Conservation (phyloP, 2,888 invertebrate species). For the Alentia gelatinosa region DNA sequence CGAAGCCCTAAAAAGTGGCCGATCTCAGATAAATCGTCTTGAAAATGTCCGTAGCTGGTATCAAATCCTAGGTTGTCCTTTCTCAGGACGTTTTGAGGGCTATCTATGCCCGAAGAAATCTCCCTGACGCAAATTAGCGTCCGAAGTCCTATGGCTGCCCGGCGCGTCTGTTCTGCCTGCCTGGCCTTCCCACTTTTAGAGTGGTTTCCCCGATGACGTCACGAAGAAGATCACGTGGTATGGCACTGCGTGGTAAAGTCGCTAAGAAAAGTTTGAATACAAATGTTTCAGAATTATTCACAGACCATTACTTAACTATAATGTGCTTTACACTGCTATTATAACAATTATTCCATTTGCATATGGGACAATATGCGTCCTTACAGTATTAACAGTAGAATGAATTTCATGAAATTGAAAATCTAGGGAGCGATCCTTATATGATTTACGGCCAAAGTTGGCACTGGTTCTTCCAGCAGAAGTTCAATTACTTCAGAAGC, state of each 20-base stretch:
- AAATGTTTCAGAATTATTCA: too few relatives aligned
- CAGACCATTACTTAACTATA: too few relatives aligned
- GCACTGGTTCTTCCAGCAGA: too few relatives aligned
- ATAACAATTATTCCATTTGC: too few relatives aligned
- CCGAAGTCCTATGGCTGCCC: conserved; percentile 21
- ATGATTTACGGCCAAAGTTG: too few relatives aligned
- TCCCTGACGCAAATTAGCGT: not conserved
- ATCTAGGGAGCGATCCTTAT: too few relatives aligned
- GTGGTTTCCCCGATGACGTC: conserved; percentile 23
- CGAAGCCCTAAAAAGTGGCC: not conserved
- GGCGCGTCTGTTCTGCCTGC: not conserved
- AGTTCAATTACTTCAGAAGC: too few relatives aligned
- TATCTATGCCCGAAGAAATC: not conserved
- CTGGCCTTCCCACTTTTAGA: not conserved
- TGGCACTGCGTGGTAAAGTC: not conserved
- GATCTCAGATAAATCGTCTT: not conserved
- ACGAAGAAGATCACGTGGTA: not conserved
- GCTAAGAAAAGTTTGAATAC: too few relatives aligned
- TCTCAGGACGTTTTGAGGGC: not conserved
- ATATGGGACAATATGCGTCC: too few relatives aligned
- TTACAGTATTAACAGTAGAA: not conserved
- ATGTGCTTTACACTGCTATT: too few relatives aligned
- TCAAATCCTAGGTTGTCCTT: not conserved
- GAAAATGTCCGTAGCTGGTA: not conserved
- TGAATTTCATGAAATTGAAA: not conserved